Conservation (phyloP, 1,140 invertebrate genomes). For the Lordiphosa mommai region DNA sequence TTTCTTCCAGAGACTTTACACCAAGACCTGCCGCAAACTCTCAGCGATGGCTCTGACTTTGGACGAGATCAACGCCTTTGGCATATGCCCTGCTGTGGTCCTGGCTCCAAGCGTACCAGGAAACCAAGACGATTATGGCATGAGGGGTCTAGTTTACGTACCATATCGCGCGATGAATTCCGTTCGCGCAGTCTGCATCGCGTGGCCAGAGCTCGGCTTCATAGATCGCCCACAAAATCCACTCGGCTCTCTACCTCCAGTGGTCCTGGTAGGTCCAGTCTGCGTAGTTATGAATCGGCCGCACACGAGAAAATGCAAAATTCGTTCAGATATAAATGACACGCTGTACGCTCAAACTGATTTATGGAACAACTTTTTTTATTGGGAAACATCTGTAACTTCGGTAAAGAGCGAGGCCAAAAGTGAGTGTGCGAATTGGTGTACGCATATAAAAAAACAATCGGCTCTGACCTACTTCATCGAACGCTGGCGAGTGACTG, state of each 20-base stretch:
- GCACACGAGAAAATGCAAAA: background rate
- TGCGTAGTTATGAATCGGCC: background rate
- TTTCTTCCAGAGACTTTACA: conserved; percentile 91
- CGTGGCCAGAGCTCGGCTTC: background rate
- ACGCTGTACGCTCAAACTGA: no score
- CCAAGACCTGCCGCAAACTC: conserved; percentile 89
- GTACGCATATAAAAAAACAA: no score
- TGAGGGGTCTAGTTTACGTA: conserved; percentile 48
- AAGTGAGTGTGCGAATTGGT: no score
- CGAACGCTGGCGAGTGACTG: no score
- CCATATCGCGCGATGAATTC: conserved; percentile 81
- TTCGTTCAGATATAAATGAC: background rate
- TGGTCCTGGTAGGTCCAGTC: background rate
- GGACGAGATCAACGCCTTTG: conserved; percentile 88
- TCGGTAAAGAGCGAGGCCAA: no score
- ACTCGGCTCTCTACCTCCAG: background rate
- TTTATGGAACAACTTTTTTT: no score
- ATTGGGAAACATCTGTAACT: no score
- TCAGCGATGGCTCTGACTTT: conserved; percentile 91
- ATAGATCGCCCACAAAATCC: background rate
- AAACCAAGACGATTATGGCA: conserved; percentile 17
- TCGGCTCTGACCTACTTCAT: no score
- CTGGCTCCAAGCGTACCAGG: background rate
- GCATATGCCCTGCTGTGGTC: conserved; percentile 86
- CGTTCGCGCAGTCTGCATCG: conserved; percentile 64